Percentiles rank a stretch among this genome's conserved stretches.
Evolutionary conservation across 2,888 invertebrate genomes (phyloP).

Genomic region (Trichacis sp.): DNA sequence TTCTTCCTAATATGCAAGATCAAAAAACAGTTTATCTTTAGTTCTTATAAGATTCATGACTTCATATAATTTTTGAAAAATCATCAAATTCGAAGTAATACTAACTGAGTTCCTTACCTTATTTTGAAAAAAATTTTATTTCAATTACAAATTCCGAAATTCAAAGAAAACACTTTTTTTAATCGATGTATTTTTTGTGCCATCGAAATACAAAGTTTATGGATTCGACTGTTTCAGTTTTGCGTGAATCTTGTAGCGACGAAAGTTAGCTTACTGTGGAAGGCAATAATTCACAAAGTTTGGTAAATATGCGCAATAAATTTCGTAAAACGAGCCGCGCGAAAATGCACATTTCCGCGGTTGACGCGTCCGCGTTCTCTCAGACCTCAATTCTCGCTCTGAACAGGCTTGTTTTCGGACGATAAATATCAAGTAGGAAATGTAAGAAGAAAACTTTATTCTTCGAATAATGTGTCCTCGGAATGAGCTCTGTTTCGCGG

Average conservation of each 20-base stretch:
- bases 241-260: neutral
- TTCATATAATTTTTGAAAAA: too few species aligned
- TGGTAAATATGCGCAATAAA: neutral
- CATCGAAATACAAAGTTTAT: neutral
- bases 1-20: too few species aligned
- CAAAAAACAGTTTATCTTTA: too few species aligned
- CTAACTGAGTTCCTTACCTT: too few species aligned
- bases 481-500: neutral
- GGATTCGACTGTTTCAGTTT: neutral
- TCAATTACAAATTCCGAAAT: too few species aligned
- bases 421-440: slow-evolving; percentile 1
- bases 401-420: slow-evolving; percentile 5
- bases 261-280: neutral
- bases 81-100: too few species aligned
- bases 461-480: neutral
- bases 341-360: slow-evolving; percentile 1
- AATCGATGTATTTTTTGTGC: neutral
- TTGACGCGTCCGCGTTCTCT: slow-evolving; percentile 1
- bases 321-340: neutral
- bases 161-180: too few species aligned
- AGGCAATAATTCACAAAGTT: neutral
- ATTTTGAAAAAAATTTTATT: too few species aligned
- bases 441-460: neutral
- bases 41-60: too few species aligned
- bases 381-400: slow-evolving; percentile 3